Base-by-base conservation (phyloP, 1,140 invertebrate species). In the Saccostrea glomerata region DNA sequence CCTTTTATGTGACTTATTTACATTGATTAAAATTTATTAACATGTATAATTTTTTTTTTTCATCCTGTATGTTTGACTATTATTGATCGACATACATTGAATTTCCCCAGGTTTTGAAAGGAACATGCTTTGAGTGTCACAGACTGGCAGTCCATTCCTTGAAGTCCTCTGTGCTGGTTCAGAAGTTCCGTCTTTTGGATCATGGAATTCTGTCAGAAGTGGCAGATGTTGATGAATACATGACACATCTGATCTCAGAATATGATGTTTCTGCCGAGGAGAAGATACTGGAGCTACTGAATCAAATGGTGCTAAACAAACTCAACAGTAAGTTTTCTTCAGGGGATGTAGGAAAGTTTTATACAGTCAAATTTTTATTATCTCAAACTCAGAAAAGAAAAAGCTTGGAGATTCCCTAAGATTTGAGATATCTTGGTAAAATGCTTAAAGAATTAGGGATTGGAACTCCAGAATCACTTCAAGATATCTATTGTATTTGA, bases 131-230 rank as follows among this genome's bases (percentile, higher is more conserved):
- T 73, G 91, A 94, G 25, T 96, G 96, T 90, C 94, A 96, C 88
- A 90, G 93, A 23, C 91, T 96, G 58, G 89, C 89, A 73, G 92
- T 93, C 54, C 91, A 90, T 7, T 89, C 85, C 40, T 86, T 91
- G 23, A 87, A 89, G 25, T 88, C 86, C 20, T 84, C 93, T 25
- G 86, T 98, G 25, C 94, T 98, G 0, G 95, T 96, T 82, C 95
- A 97, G 47, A 98, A 98, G 94, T 94, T 98, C 20, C 96, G 96
- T 82, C 95, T 98, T 12, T 93, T 99, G 3, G 96, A 97, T 90
- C 95, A 96, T 83, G 98, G 98, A 0, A 96, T 97, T 92, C 96
- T 98, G 1, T 95, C 97, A 70, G 96, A 97, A 92, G 96, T 97
- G 2, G 96, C 97, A 70, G 96, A 97, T 47, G 70, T 96, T 56